Percentiles rank a stretch among this genome's conserved stretches.
Evolutionary conservation across 1,140 invertebrate genomes (phyloP).

Genomic region (Hermetia illucens): DNA sequence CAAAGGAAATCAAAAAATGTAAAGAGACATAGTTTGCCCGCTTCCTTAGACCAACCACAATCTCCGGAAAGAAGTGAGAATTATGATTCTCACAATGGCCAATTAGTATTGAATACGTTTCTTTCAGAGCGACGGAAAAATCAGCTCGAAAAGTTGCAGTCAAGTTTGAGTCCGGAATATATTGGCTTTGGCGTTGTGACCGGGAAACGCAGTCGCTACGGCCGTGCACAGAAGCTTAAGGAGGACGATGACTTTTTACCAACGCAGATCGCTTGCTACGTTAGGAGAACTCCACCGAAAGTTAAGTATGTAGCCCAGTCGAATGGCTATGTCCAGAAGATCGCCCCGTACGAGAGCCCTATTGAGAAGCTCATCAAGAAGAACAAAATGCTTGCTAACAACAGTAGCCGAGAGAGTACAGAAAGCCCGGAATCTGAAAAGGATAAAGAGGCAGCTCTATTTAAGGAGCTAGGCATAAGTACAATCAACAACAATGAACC

Average conservation of each 20-base stretch:
- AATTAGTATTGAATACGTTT: no score
- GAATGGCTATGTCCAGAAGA: background rate
- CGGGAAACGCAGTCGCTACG: no score
- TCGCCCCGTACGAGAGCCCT: constrained; percentile 5
- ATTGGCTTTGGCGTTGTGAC: no score
- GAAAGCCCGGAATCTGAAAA: background rate
- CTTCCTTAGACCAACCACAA: no score
- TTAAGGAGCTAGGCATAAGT: background rate
- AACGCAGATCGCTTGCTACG: background rate
- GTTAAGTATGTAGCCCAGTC: background rate
- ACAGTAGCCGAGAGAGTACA: background rate
- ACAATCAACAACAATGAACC: background rate
- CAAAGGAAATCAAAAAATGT: no score
- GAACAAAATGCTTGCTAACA: background rate
- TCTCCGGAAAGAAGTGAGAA: no score
- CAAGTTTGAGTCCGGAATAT: constrained; percentile 18
- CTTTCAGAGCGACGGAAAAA: no score
- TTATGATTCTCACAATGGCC: no score
- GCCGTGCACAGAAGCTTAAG: no score
- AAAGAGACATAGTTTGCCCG: no score
- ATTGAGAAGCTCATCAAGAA: constrained; percentile 8
- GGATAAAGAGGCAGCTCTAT: constrained; percentile 1
- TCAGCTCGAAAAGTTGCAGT: constrained; percentile 14
- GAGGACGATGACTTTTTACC: background rate
- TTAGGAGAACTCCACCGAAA: background rate